These are phyloP conservation scores for Pseudochirops cupreus DNA, from an alignment of 2,797 vertebrate species.

Conservation along the genomic window DNA sequence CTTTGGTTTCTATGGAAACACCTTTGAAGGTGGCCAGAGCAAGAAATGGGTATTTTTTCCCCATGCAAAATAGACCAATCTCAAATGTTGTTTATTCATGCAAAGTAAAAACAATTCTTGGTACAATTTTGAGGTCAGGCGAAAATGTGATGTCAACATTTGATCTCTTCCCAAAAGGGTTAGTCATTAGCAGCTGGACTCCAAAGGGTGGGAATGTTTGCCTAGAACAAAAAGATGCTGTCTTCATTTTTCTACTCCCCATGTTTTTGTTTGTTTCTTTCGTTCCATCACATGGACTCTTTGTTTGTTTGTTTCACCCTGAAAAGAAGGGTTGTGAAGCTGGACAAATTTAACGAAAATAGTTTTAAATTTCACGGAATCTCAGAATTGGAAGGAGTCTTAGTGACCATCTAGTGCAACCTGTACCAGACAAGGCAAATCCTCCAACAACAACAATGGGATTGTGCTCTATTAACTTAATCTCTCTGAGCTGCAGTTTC, in stretches of 20 bases:
- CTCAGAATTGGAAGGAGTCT: neutral
- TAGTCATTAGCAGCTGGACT: conserved; percentile 44
- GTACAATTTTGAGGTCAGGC: conserved; percentile 62
- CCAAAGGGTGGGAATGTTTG: conserved; percentile 58
- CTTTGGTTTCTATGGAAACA: conserved; percentile 84
- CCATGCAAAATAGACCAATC: conserved; percentile 78
- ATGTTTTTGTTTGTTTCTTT: conserved; percentile 42
- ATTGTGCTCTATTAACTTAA: too few relatives aligned
- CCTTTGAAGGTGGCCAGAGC: conserved; percentile 72
- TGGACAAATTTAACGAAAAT: conserved; percentile 52
- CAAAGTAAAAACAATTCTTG: conserved; percentile 76
- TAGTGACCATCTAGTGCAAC: neutral
- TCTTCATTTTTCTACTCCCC: conserved; percentile 40
- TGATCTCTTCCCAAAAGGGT: conserved; percentile 62
- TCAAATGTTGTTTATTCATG: conserved; percentile 72
- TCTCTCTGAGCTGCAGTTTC: too few relatives aligned
- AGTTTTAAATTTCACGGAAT: conserved; percentile 41
- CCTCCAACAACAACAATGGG: neutral
- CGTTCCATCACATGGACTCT: conserved; percentile 54
- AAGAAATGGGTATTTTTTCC: conserved; percentile 65
- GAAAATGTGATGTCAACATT: conserved; percentile 72
- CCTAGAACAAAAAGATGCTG: conserved; percentile 63
- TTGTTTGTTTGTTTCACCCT: conserved; percentile 1
- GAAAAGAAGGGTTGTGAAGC: conserved; percentile 7
- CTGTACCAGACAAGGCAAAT: neutral